Evolutionary conservation across 2,888 invertebrate genomes (phyloP), one percentile per base, ranked within the genome.

Genomic region (Panopea generosa): DNA sequence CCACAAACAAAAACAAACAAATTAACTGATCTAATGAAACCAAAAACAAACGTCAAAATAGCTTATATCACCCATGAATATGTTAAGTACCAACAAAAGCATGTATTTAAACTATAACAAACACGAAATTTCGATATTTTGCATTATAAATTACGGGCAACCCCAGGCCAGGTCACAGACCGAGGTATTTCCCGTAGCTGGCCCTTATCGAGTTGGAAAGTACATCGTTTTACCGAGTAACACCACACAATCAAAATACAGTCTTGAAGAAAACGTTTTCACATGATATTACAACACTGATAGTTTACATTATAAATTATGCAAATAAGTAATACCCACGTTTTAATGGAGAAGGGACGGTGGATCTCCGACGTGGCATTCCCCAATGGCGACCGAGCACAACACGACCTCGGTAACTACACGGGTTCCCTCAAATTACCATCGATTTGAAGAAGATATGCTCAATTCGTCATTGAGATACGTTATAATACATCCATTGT

Each of bases 291-390:
- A 7, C 4, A 4, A 33, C 33, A 33, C 4, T 33, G 6, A 33
- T 45, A n/a, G 16, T 18, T 45, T 4, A 45, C 16, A 20, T 18
- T 20, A 20, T 52, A 24, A 67, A 67, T 67, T 67, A 67, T 68
- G 68, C n/a, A n/a, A n/a, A 68, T 61, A 52, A 2, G 9, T 22
- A 27, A 22, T 69, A 83, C 86, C 50, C 82, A 86, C 86, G 82
- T 82, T 84, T 86, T 50, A 68, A 65, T 47, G 80, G 80, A 20
- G 84, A 75, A 40, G 77, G 50, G 50, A 68, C 72, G 53, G 75
- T 50, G 20, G 77, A 57, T 81, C 83, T 83, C 67, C 83, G 71
- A 85, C 86, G 86, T 86, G 86, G 86, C 86, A 86, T 86, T 78
- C 85, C 86, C 83, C 61, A 84, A 75, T 77, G 77, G 77, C 77